Evolutionary conservation across 2,888 invertebrate genomes (phyloP).

Genomic region (Cenopis cana): DNA sequence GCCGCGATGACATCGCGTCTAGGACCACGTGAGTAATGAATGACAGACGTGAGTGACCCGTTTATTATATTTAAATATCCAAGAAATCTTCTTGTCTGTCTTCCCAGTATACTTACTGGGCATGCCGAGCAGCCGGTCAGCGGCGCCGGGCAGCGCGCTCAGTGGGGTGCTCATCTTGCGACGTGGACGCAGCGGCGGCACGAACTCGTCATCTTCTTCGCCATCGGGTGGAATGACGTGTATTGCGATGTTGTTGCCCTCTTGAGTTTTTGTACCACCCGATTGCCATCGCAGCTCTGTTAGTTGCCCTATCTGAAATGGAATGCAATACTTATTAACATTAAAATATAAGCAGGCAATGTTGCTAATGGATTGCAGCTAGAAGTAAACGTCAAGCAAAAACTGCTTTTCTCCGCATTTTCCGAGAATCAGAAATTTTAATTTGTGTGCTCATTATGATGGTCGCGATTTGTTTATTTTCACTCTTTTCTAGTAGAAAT

Average conservation of each 20-base stretch:
- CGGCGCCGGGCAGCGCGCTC: constrained; percentile 62
- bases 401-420: not conserved
- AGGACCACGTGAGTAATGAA: too few relatives aligned
- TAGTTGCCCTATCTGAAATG: constrained; percentile 76
- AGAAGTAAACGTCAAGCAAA: not conserved
- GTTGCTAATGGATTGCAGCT: not conserved
- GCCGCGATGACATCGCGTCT: too few relatives aligned
- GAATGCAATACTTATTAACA: constrained; percentile 24
- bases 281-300: constrained; percentile 70
- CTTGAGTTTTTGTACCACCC: constrained; percentile 58
- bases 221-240: constrained; percentile 80
- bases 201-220: constrained; percentile 74
- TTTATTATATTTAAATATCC: too few relatives aligned
- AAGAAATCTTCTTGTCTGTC: too few relatives aligned
- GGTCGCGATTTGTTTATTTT: not conserved
- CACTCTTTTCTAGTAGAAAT: too few relatives aligned
- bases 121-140: constrained; percentile 61
- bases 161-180: constrained; percentile 78
- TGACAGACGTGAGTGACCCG: too few relatives aligned
- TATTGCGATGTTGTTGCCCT: constrained; percentile 73
- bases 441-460: not conserved
- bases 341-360: not conserved
- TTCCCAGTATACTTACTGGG: constrained; percentile 53
- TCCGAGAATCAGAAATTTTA: not conserved
- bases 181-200: constrained; percentile 67